Percentiles rank a stretch among this genome's conserved stretches.
These are phyloP conservation scores for Periophthalmus modestus DNA, from an alignment of 2,113 vertebrate genomes.

Conservation along the genomic window DNA sequence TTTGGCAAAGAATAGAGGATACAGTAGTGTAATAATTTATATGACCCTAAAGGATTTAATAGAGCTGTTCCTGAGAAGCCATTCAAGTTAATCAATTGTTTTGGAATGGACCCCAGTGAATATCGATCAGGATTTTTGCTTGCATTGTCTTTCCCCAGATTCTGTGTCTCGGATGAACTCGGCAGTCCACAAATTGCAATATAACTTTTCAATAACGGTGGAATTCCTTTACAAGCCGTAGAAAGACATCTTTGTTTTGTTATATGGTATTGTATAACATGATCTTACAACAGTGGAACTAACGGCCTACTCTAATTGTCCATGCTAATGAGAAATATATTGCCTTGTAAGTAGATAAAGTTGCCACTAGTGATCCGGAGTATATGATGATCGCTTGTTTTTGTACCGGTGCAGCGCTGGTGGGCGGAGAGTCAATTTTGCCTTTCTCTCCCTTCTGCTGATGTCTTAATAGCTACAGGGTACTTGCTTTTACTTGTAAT, in stretches of 20 bases:
- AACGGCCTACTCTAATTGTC: background rate
- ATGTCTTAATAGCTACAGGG: slow-evolving; percentile 21
- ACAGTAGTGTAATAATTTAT: background rate
- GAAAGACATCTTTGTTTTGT: background rate
- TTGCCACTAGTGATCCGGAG: slow-evolving; percentile 34
- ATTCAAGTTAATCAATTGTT: slow-evolving; percentile 1
- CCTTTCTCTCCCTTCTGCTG: slow-evolving; percentile 31
- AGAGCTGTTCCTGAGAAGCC: background rate
- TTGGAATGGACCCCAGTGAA: background rate
- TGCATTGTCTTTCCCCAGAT: background rate
- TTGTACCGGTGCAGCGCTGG: slow-evolving; percentile 35
- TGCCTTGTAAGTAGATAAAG: slow-evolving; percentile 18
- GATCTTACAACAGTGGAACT: background rate
- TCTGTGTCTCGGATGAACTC: background rate
- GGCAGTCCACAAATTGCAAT: background rate
- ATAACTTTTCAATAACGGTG: background rate
- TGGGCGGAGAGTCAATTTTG: slow-evolving; percentile 40
- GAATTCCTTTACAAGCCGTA: background rate
- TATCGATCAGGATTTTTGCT: background rate
- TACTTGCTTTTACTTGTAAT: no score
- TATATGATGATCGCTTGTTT: slow-evolving; percentile 37
- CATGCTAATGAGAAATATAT: slow-evolving; percentile 14
- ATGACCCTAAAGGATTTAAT: background rate
- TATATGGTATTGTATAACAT: background rate
- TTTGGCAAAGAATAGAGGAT: background rate